Conservation (phyloP, 2,888 invertebrate genomes). For the Epinotia bilunana region DNA sequence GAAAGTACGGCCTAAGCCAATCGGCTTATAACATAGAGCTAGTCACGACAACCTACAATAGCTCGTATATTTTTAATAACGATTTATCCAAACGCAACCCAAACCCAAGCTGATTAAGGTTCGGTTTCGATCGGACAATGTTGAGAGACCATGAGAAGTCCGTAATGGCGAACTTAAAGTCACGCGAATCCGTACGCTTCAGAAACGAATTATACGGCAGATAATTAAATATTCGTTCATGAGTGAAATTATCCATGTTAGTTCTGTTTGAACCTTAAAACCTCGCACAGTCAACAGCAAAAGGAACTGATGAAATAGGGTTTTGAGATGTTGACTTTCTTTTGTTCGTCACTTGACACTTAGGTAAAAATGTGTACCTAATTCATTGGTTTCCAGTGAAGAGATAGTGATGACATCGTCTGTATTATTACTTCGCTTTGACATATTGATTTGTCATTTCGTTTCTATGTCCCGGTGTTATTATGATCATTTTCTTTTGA, state of each 20-base stretch:
- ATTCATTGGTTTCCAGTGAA: too few species aligned
- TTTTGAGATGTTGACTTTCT: too few species aligned
- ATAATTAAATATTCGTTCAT: background rate
- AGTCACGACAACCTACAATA: background rate
- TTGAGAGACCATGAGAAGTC: background rate
- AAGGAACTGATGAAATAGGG: too few species aligned
- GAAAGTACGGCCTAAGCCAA: background rate
- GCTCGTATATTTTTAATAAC: background rate
- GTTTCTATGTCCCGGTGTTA: too few species aligned
- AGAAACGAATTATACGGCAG: constrained; percentile 12
- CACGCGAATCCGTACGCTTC: background rate
- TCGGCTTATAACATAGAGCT: background rate
- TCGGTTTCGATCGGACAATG: background rate
- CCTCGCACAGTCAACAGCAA: too few species aligned
- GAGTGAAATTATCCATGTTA: background rate
- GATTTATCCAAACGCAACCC: background rate
- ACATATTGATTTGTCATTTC: too few species aligned
- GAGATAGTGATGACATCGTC: too few species aligned
- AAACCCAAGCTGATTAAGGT: background rate
- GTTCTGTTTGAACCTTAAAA: background rate
- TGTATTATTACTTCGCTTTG: too few species aligned
- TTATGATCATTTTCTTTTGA: too few species aligned
- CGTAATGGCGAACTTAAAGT: background rate
- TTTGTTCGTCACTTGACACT: too few species aligned
- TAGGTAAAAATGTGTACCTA: too few species aligned